These are phyloP conservation scores for Vombatus ursinus DNA, from an alignment of 2,113 vertebrate genomes.

Conservation along the genomic window DNA sequence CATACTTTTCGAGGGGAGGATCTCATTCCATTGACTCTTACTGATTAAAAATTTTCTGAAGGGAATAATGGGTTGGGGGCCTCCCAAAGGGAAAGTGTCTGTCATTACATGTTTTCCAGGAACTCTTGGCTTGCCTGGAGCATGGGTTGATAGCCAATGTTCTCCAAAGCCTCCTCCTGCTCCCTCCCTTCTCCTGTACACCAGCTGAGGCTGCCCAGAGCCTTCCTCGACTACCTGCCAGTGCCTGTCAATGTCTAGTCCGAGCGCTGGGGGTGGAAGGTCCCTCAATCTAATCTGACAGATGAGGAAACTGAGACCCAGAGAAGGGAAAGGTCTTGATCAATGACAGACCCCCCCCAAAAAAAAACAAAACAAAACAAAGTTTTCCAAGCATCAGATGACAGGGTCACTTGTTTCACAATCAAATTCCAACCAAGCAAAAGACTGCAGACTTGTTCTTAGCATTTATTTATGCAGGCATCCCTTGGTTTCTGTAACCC, in stretches of 20 bases:
- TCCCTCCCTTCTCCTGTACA: background rate
- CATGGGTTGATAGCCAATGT: background rate
- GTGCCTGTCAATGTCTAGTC: background rate
- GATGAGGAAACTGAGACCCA: background rate
- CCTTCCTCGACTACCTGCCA: background rate
- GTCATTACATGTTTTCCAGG: background rate
- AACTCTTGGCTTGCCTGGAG: background rate
- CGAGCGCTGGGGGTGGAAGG: background rate
- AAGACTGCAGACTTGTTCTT: background rate
- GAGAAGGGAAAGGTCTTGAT: background rate
- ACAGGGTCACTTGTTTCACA: background rate
- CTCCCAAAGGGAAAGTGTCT: background rate
- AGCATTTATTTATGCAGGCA: background rate
- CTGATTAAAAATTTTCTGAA: background rate
- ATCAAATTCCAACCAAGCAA: background rate
- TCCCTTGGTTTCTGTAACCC: background rate
- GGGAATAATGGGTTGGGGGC: background rate
- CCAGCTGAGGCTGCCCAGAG: background rate
- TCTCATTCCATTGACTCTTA: rapidly evolving
- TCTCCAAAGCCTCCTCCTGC: background rate
- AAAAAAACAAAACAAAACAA: rapidly evolving
- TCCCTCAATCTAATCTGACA: background rate
- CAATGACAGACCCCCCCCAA: rapidly evolving
- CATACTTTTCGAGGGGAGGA: background rate
- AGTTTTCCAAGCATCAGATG: background rate